These are phyloP conservation scores for Microchirus variegatus DNA, from an alignment of 2,797 vertebrate species.

Conservation along the genomic window DNA sequence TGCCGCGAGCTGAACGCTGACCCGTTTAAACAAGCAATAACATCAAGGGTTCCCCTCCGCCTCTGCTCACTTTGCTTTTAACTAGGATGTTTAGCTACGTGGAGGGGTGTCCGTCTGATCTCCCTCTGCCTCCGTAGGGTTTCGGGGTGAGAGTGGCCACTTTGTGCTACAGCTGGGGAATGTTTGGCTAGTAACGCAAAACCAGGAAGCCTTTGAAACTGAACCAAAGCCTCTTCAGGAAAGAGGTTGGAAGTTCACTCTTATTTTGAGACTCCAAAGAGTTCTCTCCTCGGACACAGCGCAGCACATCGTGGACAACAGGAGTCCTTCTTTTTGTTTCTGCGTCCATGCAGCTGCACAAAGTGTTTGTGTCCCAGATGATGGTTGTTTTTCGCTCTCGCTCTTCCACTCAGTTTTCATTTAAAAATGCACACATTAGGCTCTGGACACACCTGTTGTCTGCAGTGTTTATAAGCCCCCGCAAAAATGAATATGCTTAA, in stretches of 20 bases:
- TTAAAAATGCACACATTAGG: no score
- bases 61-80: slow-evolving; percentile 62
- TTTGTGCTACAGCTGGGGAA: slow-evolving; percentile 71
- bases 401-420: no score
- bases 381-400: slow-evolving; percentile 2
- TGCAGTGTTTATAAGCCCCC: no score
- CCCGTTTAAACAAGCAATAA: slow-evolving; percentile 67
- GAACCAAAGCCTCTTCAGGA: slow-evolving; percentile 73
- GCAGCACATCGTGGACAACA: slow-evolving; percentile 64
- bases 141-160: slow-evolving; percentile 67
- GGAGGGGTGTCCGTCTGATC: slow-evolving; percentile 73
- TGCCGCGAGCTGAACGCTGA: slow-evolving; percentile 55
- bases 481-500: no score
- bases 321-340: slow-evolving; percentile 47
- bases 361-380: slow-evolving; percentile 14
- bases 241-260: slow-evolving; percentile 77
- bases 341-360: slow-evolving; percentile 54
- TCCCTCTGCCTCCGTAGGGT: slow-evolving; percentile 54
- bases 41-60: slow-evolving; percentile 63
- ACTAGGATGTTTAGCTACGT: slow-evolving; percentile 73
- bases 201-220: slow-evolving; percentile 86
- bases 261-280: slow-evolving; percentile 71
- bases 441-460: no score
- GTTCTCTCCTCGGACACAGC: slow-evolving; percentile 57
- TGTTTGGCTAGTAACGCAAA: slow-evolving; percentile 84